A percentile compares a stretch with the other conserved stretches of the same genome.
Evolutionary conservation across 1,140 invertebrate species (phyloP).

Genomic region (Archegozetes longisetosus): DNA sequence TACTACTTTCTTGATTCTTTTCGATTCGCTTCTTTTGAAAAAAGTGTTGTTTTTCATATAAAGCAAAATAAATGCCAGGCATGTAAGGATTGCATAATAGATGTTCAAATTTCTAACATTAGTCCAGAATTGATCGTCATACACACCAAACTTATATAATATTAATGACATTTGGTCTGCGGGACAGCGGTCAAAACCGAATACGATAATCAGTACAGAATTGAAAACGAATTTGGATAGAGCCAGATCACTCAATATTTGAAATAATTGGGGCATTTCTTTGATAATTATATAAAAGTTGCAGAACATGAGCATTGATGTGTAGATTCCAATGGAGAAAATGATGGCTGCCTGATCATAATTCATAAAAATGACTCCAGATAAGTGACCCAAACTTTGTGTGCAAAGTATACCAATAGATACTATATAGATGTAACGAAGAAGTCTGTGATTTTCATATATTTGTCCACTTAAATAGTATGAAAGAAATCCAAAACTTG

Average conservation of each 20-base stretch:
- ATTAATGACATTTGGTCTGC: too few species aligned
- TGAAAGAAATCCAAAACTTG: not conserved
- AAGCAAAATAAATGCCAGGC: too few species aligned
- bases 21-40: too few species aligned
- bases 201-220: not conserved
- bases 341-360: not conserved
- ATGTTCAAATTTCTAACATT: too few species aligned
- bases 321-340: not conserved
- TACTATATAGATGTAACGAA: not conserved
- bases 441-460: not conserved
- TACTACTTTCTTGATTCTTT: too few species aligned
- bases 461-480: not conserved
- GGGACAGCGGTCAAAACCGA: slow-evolving; percentile 9
- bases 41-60: too few species aligned
- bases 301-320: not conserved
- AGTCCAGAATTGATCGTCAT: too few species aligned
- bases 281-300: not conserved
- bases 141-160: too few species aligned
- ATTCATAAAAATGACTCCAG: not conserved
- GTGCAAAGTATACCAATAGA: not conserved
- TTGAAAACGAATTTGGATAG: not conserved
- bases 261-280: not conserved
- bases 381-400: slow-evolving; percentile 3
- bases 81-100: too few species aligned
- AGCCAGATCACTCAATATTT: not conserved